Percentiles rank a stretch among this genome's conserved stretches.
Evolutionary conservation across 2,113 vertebrate species (phyloP).

Genomic region (Colossoma macropomum): DNA sequence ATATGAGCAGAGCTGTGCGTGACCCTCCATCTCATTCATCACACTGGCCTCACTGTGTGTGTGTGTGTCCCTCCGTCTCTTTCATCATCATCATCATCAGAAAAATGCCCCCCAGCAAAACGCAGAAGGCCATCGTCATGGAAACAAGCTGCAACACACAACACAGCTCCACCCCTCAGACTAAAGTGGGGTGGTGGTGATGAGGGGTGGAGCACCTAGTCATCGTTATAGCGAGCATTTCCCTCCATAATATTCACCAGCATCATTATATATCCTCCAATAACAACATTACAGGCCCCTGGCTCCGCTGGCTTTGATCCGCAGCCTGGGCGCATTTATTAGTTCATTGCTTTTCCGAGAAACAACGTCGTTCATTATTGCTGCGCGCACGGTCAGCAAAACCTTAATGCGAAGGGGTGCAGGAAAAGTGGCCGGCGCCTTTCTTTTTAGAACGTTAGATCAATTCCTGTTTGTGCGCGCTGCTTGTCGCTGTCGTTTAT

Average conservation of each 20-base stretch:
- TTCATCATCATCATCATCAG: constrained; percentile 41
- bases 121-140: constrained; percentile 74
- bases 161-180: constrained; percentile 32
- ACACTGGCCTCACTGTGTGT: neutral
- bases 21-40: too few relatives aligned
- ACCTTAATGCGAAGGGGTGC: constrained; percentile 69
- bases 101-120: constrained; percentile 60
- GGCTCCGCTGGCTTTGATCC: constrained; percentile 1
- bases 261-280: neutral
- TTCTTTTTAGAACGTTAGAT: constrained; percentile 60
- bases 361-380: constrained; percentile 60
- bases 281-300: neutral
- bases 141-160: constrained; percentile 70
- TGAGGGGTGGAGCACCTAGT: constrained; percentile 28
- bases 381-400: constrained; percentile 70
- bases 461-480: constrained; percentile 63
- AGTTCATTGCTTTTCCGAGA: constrained; percentile 51
- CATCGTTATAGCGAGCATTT: constrained; percentile 53
- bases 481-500: constrained; percentile 66
- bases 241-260: constrained; percentile 31
- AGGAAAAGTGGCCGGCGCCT: constrained; percentile 64
- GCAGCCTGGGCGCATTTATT: constrained; percentile 27
- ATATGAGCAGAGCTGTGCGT: neutral
- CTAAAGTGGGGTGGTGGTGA: constrained; percentile 29
- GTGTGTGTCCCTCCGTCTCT: constrained; percentile 38